Base-by-base conservation (phyloP, 2,888 invertebrate species). In the Rhingia rostrata region DNA sequence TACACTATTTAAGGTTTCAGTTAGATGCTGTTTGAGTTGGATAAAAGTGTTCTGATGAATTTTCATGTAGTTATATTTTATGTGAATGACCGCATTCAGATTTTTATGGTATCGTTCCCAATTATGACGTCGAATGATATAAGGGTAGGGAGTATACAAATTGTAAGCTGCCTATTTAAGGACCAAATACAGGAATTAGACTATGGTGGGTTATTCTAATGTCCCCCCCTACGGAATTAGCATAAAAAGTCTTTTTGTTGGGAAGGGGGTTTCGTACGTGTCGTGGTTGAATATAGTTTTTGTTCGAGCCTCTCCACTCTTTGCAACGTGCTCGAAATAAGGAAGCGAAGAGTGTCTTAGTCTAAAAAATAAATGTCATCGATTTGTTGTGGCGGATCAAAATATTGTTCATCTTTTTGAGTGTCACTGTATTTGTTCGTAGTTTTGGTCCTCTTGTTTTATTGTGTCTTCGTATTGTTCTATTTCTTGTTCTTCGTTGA, bases 391-490 rank as follows among this genome's bases (percentile, higher is more conserved):
- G 30, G 39, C 30, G 41, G 12, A 35, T 58, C 53, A 53, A 53
- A 30, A 14, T 53, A 33, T 30, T 7, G 33, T 30, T 61, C 61
- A 32, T 61, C 45, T 39, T 7, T 39, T 41, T 45, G 10, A 33
- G n/a, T 12, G 49, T 47, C 49, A 63, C 14, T 61, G 33, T 45
- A 58, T 9, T 45, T 61, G 45, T 7, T 61, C 41, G 41, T 61
- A 32, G 45, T 45, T 30, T 45, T 61, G 61, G 33, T 61, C 61
- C 45, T 61, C 43, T 45, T 33, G 33, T 4, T 45, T 37, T 32
- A 61, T 58, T 4, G n/a, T 35, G 12, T 12, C 35, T 58, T 37
- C 41, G 39, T 58, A 39, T 58, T 41, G 37, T 14, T 58, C 22
- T 4, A 30, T 58, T 14, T 39, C 58, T 37, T 58, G 37, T 37